phyloP scores from a whole-genome alignment of 2,113 vertebrate species.

The Cinclus mexicanus region DNA sequence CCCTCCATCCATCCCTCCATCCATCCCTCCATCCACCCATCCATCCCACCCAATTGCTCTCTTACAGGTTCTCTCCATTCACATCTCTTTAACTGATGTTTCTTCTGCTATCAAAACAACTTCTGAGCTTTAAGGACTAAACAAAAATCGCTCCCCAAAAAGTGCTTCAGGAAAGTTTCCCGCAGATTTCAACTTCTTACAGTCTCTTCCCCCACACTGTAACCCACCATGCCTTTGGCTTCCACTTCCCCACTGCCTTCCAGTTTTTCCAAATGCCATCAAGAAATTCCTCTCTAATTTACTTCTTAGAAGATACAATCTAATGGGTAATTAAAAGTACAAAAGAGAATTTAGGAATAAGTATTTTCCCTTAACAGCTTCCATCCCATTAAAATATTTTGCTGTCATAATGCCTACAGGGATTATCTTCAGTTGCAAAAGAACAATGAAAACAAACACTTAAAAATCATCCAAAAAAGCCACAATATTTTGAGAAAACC shows the following conservation, averaged over 20 bases:
- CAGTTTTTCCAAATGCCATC: background rate
- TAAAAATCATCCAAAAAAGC: constrained; percentile 15
- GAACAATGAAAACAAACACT: constrained; percentile 46
- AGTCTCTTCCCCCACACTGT: background rate
- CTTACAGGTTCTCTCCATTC: background rate
- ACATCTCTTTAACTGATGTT: background rate
- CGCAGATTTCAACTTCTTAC: background rate
- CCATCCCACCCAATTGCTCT: accelerated
- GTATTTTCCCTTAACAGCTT: background rate
- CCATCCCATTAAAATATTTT: constrained; percentile 23
- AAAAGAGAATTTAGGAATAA: background rate
- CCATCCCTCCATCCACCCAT: background rate
- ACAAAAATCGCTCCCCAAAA: background rate
- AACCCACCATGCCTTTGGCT: background rate
- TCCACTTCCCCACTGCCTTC: background rate
- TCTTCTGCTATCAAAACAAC: background rate
- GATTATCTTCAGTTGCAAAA: constrained; percentile 27
- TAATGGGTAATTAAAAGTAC: constrained; percentile 30
- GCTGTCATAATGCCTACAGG: background rate
- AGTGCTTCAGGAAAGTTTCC: background rate
- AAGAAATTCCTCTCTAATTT: background rate
- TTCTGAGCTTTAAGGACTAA: background rate
- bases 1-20: background rate
- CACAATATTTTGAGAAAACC: constrained; percentile 34
- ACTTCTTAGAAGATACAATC: constrained; percentile 12